phyloP scores from a whole-genome alignment of 23 tunicate species.

The Ascidia mentula region DNA sequence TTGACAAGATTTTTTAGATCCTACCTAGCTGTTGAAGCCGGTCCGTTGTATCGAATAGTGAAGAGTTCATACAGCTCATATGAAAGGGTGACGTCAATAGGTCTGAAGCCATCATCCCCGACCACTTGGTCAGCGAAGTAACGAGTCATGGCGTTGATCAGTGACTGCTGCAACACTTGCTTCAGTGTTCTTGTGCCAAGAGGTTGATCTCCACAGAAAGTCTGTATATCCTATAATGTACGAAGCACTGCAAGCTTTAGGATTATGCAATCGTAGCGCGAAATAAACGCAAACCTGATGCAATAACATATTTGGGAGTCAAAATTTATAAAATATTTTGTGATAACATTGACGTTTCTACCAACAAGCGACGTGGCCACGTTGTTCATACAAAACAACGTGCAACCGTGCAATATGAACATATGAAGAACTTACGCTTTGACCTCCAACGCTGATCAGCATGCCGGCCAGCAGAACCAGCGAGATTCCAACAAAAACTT shows the following conservation, averaged over 20 bases:
- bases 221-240: not conserved
- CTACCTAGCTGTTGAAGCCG: conserved; percentile 46
- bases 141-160: conserved; percentile 14
- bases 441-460: too few relatives aligned
- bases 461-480: too few relatives aligned
- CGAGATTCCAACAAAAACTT: too few relatives aligned
- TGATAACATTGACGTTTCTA: too few relatives aligned
- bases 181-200: not conserved
- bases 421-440: too few relatives aligned
- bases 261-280: not conserved
- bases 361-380: too few relatives aligned
- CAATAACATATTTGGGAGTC: too few relatives aligned
- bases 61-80: conserved; percentile 38
- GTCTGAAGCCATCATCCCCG: conserved; percentile 28
- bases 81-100: not conserved
- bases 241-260: not conserved
- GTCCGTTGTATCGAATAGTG: conserved; percentile 14
- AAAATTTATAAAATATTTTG: too few relatives aligned
- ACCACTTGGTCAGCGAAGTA: conserved; percentile 26
- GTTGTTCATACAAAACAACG: too few relatives aligned
- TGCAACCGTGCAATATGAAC: too few relatives aligned
- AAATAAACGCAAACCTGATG: too few relatives aligned
- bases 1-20: too few relatives aligned
- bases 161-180: conserved; percentile 2
- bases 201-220: conserved; percentile 1